A percentile compares a stretch with the other conserved stretches of the same genome.
These are phyloP conservation scores for Theretra japonica DNA, from an alignment of 2,888 invertebrate species.

Conservation along the genomic window DNA sequence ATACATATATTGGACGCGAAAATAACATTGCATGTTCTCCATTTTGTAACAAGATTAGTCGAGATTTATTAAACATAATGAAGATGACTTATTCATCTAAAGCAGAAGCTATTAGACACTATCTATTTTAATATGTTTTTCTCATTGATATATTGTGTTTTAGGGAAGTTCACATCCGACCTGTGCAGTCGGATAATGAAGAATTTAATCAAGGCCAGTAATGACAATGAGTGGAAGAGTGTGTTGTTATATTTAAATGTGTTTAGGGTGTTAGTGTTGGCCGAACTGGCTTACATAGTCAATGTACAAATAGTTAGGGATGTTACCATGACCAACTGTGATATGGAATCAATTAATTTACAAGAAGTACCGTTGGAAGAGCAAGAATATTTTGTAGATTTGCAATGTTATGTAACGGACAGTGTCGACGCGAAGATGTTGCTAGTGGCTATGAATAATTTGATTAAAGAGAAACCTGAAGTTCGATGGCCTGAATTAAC, in stretches of 20 bases:
- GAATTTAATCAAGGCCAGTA: slow-evolving; percentile 66
- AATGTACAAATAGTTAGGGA: slow-evolving; percentile 81
- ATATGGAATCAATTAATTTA: slow-evolving; percentile 68
- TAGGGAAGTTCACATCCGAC: slow-evolving; percentile 76
- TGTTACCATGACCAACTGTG: slow-evolving; percentile 66
- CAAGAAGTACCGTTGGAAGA: slow-evolving; percentile 71
- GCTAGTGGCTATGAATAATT: slow-evolving; percentile 86
- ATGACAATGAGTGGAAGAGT: slow-evolving; percentile 71
- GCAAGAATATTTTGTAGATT: slow-evolving; percentile 71
- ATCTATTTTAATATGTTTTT: neutral
- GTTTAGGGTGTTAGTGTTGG: slow-evolving; percentile 67
- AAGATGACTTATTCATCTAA: no score
- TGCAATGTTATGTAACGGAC: slow-evolving; percentile 86
- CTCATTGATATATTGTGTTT: slow-evolving; percentile 40
- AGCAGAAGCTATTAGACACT: no score
- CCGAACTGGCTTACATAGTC: slow-evolving; percentile 71
- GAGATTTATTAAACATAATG: no score
- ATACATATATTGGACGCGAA: no score
- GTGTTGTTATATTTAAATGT: slow-evolving; percentile 71
- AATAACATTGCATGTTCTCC: no score
- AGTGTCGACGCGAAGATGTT: slow-evolving; percentile 83
- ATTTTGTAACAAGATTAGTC: no score
- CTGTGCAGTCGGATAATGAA: slow-evolving; percentile 65
- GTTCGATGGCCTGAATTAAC: slow-evolving; percentile 89
- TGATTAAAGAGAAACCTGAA: slow-evolving; percentile 83